These are phyloP conservation scores for Oegoconia quadripuncta DNA, from an alignment of 2,888 invertebrate genomes.

Conservation along the genomic window DNA sequence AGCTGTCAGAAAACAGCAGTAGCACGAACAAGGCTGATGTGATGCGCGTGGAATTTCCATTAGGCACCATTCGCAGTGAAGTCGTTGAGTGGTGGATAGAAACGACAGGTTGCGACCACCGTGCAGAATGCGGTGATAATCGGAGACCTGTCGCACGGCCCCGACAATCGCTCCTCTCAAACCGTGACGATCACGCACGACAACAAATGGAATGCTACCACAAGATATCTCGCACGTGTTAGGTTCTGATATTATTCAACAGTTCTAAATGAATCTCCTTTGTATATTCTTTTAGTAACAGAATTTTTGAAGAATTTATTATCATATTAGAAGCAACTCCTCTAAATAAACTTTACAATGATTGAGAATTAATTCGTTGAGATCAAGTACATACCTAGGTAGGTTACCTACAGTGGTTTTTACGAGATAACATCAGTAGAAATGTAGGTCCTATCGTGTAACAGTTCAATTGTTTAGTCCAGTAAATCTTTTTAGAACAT, in stretches of 20 bases:
- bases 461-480: not conserved
- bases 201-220: not conserved
- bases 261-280: no score
- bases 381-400: no score
- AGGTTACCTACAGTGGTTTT: no score
- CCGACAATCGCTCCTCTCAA: conserved; percentile 36
- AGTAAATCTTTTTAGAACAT: conserved; percentile 35
- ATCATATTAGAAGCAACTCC: no score
- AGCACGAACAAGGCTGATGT: conserved; percentile 40
- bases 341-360: no score
- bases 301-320: no score
- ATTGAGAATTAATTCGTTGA: no score
- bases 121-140: conserved; percentile 74
- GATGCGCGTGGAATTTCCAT: conserved; percentile 52
- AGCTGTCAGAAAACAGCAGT: conserved; percentile 33
- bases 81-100: conserved; percentile 11
- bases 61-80: conserved; percentile 31
- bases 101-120: conserved; percentile 44
- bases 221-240: no score
- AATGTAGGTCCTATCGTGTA: not conserved
- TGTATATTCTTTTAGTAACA: no score
- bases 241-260: no score
- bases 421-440: no score
- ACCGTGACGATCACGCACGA: conserved; percentile 39
- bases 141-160: conserved; percentile 75